Evolutionary conservation across 2,797 vertebrate species (phyloP), one percentile per base, ranked within the genome.

Genomic region (Gila robusta): DNA sequence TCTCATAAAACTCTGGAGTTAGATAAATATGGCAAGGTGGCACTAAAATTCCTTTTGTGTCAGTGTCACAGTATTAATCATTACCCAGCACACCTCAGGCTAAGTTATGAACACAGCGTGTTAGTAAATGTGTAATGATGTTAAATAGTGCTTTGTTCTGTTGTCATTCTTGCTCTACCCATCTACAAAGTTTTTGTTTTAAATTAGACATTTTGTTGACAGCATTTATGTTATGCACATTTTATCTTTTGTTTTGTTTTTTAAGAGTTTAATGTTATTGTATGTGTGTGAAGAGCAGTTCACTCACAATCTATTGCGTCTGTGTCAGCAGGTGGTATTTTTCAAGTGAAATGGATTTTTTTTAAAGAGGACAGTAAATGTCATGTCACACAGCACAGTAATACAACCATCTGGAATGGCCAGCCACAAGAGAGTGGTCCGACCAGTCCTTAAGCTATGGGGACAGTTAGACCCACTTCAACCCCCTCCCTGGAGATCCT

Each of bases 401-500:
- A 89, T 80, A 89, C 87, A 86, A 83, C 88, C 89, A 72, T 47
- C 82, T 86, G 12, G 66, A 93, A 87, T 82, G 54, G 47, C 77
- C 82, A 67, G 80, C 90, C 92, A 88, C 91, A 90, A 88, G 82
- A 94, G 92, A 95, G 93, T 90, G 91, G 93, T 94, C 92, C 83
- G 89, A 95, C 93, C 93, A 93, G 95, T 95, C 92, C 66, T 89
- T 89, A 86, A 89, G 91, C 86, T 91, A 90, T 90, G 92, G 92
- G 91, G 93, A 88, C 87, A 80, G 86, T 90, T 32, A 87, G 89
- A 89, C 90, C 88, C 88, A 86, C 93, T 91, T 93, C 92, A 92
- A 62, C 93, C 92, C 93, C 90, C 91, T 93, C 94, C 93, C 93
- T 88, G 88, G 92, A 93, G 95, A 95, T 76, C 84, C 49, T 37